phyloP scores from a whole-genome alignment of 2,113 vertebrate species.

The Tupaia chinensis region DNA sequence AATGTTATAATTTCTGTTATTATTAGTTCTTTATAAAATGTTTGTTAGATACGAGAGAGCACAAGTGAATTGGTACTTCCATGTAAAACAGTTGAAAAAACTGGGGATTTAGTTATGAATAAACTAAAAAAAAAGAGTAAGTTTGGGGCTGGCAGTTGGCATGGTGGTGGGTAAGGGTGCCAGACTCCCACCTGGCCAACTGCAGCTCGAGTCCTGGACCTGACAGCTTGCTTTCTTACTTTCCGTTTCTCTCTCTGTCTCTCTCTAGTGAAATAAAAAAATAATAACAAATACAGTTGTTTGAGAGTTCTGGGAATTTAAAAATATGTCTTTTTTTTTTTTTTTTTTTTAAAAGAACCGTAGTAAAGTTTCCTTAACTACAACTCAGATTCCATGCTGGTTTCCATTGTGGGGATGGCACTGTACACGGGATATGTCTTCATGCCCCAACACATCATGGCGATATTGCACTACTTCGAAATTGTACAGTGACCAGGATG shows the following conservation, averaged over 20 bases:
- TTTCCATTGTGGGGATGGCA: constrained; percentile 96
- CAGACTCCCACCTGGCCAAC: too few species aligned
- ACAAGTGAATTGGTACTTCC: not conserved
- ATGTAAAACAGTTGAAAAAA: not conserved
- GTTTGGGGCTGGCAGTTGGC: too few species aligned
- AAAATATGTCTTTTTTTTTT: too few species aligned
- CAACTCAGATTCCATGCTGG: constrained; percentile 94
- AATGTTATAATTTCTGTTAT: not conserved
- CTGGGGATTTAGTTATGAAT: constrained; percentile 7
- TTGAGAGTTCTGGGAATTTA: too few species aligned
- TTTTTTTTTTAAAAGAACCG: too few species aligned
- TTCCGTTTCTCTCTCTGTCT: too few species aligned
- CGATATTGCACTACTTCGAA: constrained; percentile 98
- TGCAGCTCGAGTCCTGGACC: too few species aligned
- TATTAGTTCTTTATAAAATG: not conserved
- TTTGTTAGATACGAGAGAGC: not conserved
- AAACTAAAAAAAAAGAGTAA: not conserved
- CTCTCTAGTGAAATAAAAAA: too few species aligned
- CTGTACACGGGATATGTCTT: constrained; percentile 98
- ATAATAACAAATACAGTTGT: too few species aligned
- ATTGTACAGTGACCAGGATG: constrained; percentile 91
- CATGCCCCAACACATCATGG: constrained; percentile 99
- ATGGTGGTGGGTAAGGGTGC: too few species aligned
- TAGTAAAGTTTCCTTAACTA: constrained; percentile 86
- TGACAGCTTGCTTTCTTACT: too few species aligned